Conservation (phyloP, 1,140 invertebrate species). For the Hypsibius dujardini region DNA sequence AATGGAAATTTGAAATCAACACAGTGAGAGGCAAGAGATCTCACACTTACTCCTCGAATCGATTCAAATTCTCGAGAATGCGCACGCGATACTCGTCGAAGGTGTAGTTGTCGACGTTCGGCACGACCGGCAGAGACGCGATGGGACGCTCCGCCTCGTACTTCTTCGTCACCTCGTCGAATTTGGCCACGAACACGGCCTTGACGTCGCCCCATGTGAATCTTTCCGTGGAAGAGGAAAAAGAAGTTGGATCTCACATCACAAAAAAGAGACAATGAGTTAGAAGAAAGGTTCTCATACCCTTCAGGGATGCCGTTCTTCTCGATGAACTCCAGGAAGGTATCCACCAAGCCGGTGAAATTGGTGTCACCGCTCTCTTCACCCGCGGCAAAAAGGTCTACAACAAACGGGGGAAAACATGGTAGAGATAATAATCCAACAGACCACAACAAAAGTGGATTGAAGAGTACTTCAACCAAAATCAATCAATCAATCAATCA, state of each 20-base stretch:
- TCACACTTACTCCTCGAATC: slow-evolving; percentile 6
- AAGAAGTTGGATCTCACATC: not conserved
- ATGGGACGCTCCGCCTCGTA: no score
- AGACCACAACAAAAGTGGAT: no score
- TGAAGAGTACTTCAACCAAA: no score
- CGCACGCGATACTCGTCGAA: not conserved
- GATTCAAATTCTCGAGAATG: not conserved
- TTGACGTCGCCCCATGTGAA: not conserved
- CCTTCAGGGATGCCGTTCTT: slow-evolving; percentile 1
- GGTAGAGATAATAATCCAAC: no score
- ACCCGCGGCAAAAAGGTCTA: not conserved
- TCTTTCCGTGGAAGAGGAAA: not conserved
- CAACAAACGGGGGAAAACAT: no score
- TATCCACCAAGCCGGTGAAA: not conserved
- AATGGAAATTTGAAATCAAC: not conserved
- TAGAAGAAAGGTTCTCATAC: no score
- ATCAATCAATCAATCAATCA: no score
- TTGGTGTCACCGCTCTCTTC: not conserved
- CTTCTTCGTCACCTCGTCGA: not conserved
- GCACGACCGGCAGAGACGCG: not conserved
- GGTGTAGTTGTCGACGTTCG: slow-evolving; percentile 8
- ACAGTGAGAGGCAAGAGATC: not conserved
- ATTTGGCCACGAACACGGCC: not conserved
- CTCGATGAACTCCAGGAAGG: not conserved
- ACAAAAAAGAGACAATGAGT: no score